Evolutionary conservation across 2,888 invertebrate species (phyloP), one percentile per base, ranked within the genome.

Genomic region (Hedychridium roseum): DNA sequence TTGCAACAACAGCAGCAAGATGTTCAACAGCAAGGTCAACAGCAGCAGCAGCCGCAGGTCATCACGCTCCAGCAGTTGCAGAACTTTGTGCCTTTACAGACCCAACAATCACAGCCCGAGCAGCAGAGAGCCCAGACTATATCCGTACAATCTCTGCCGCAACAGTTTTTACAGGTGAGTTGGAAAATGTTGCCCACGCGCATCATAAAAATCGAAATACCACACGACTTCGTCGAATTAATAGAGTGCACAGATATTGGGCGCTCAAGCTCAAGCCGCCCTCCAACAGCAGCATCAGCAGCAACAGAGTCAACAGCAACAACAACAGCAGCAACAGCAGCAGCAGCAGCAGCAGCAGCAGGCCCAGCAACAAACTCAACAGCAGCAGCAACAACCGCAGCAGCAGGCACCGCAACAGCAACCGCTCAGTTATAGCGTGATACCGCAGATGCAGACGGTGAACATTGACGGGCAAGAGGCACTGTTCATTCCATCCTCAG

Each of bases 391-490:
- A 35, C 43, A 81, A 2, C 80, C 80, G 55, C 81, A 81, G 58
- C 83, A 82, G 43, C 70, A 69, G 16, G 82, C 82, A 50, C 83
- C 81, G 36, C 81, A 80, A 35, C 84, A 83, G 49, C 84, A 85
- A 16, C 84, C 85, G 57, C 69, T 77, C 17, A 77, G 74, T 35
- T 78, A 75, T 46, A 80, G 69, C 51, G 84, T 86, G 6, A 87
- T 90, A 69, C 89, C 86, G 40, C 91, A 91, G 26, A 89, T 94
- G 87, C 95, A 95, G 78, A 90, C 94, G 0, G 91, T 96, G 43
- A 94, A 92, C 14, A 89, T 95, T 14, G 95, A 96, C 76, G 94
- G 94, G 0, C 94, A 95, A 74, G 94, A 96, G 71, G 94, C 94
- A 0, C 84, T 95, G 15, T 93, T 94, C 73, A 94, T 95, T 70